Evolutionary conservation across 1,140 invertebrate species (phyloP).

Genomic region (Danaus plexippus): DNA sequence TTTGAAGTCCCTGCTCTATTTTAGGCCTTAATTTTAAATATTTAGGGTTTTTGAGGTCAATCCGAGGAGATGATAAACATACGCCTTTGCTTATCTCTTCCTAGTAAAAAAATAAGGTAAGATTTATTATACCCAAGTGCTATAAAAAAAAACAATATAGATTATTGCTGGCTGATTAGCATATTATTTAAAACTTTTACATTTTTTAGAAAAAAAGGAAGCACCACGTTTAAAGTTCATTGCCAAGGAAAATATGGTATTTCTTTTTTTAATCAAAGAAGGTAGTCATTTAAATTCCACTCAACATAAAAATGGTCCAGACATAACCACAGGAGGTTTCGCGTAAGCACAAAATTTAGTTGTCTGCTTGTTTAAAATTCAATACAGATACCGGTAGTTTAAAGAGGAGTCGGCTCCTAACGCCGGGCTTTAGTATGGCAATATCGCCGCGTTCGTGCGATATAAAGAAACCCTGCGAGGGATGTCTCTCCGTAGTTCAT

Average conservation of each 20-base stretch:
- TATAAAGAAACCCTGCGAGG: constrained; percentile 29
- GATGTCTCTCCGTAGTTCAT: constrained; percentile 11
- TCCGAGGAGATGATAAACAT: no score
- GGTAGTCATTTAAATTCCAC: not conserved
- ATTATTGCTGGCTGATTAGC: no score
- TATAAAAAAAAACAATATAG: no score
- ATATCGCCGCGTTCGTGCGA: constrained; percentile 32
- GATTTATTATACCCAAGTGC: no score
- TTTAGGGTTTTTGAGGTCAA: no score
- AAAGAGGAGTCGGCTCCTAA: constrained; percentile 27
- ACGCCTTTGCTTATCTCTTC: no score
- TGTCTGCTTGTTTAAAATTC: constrained; percentile 33
- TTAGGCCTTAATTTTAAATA: no score
- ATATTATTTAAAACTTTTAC: no score
- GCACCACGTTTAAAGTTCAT: no score
- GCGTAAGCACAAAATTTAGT: constrained; percentile 28
- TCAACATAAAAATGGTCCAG: constrained; percentile 6
- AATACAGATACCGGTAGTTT: constrained; percentile 28
- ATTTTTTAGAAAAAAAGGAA: no score
- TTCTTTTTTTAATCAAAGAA: not conserved
- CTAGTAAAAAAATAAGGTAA: no score
- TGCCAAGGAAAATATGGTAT: not conserved
- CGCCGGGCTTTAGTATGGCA: constrained; percentile 25
- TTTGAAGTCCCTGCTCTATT: no score
- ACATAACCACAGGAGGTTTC: constrained; percentile 8